Evolutionary conservation across 2,888 invertebrate genomes (phyloP), one percentile per base, ranked within the genome.

Genomic region (Prenolepis imparis): DNA sequence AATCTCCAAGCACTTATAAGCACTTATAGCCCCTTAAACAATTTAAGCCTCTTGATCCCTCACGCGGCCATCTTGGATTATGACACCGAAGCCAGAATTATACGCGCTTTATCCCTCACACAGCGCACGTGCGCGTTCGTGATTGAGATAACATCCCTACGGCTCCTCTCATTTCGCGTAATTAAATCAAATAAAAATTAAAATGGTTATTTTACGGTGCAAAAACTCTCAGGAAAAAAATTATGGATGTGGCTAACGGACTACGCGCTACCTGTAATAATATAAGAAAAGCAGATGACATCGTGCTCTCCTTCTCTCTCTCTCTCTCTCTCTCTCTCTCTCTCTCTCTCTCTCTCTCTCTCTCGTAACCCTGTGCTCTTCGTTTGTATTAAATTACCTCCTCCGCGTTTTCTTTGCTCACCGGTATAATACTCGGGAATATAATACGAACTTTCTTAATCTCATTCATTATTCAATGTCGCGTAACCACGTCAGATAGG

Each of bases 361-460:
- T 18, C 66, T 41, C 18, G 21, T 32, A 41, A 67, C 36, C 67
- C 36, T 41, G 55, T 41, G 55, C 57, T 66, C 21, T n/a, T 64
- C 64, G 44, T 52, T 66, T 57, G 68, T 8, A 78, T 78, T 59
- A 68, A 78, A 78, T 78, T 78, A 78, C 41, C 44, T 64, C 36
- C 32, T 64, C 36, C 32, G 77, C 21, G 67, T 36, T 78, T 78
- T 67, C 57, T 78, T 78, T 78, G 21, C 78, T 68, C 68, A 12
- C 55, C 55, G 24, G 28, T 66, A 78, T 77, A 68, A 78, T 68
- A 48, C 15, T 24, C 12, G 57, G 4, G 44, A 78, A 78, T 68
- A 78, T 68, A 68, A 78, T 59, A 59, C 44, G 36, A 78, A 78
- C 59, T 78, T 78, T 68, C 59, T 78, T 78, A 78, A 78, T 78